Evolutionary conservation across 2,888 invertebrate species (phyloP).

Genomic region (Tetranychus piercei): DNA sequence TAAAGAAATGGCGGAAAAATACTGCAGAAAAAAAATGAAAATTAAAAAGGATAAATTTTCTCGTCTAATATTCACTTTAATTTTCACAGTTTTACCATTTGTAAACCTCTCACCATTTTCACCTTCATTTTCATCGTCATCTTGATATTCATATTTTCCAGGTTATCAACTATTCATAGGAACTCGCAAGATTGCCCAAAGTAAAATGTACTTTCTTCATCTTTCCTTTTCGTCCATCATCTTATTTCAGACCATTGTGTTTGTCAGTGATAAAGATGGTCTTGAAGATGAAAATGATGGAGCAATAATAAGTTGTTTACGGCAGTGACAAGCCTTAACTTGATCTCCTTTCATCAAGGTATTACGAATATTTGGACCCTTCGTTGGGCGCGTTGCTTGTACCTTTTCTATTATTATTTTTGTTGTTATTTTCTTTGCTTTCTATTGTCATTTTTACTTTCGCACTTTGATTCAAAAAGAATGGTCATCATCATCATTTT

Average conservation of each 20-base stretch:
- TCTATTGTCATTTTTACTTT: not conserved
- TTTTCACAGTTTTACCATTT: not conserved
- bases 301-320: not conserved
- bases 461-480: not conserved
- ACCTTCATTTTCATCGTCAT: not conserved
- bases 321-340: not conserved
- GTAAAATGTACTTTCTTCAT: not conserved
- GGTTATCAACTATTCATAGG: too few relatives aligned
- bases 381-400: too few relatives aligned
- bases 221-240: not conserved
- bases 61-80: too few relatives aligned
- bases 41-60: not conserved
- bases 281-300: not conserved
- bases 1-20: not conserved
- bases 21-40: not conserved
- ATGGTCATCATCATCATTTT: not conserved
- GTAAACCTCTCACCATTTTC: not conserved
- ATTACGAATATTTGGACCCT: not conserved
- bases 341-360: not conserved
- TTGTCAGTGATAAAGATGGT: not conserved
- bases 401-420: too few relatives aligned
- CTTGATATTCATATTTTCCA: too few relatives aligned
- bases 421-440: not conserved
- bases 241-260: not conserved
- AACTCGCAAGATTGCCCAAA: too few relatives aligned